Evolutionary conservation across 2,888 invertebrate species (phyloP).

Genomic region (Ophonus ardosiacus): DNA sequence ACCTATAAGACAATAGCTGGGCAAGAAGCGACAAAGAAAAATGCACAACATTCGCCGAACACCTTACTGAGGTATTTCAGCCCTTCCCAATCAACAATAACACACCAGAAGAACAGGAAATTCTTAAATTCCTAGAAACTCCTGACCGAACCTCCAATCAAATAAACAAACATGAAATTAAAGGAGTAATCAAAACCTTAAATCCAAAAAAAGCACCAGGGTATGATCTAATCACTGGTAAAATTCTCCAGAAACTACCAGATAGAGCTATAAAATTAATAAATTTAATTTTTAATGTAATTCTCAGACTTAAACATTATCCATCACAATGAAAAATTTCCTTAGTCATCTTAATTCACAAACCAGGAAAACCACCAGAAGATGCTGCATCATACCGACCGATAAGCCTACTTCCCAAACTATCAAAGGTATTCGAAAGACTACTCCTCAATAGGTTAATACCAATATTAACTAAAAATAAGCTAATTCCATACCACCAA

Average conservation of each 20-base stretch:
- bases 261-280: constrained; percentile 42
- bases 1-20: constrained; percentile 66
- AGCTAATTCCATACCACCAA: too few relatives aligned
- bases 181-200: constrained; percentile 45
- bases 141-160: constrained; percentile 58
- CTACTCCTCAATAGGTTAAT: too few relatives aligned
- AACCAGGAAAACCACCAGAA: constrained; percentile 23
- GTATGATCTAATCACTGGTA: constrained; percentile 67
- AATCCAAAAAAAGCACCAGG: constrained; percentile 66
- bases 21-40: constrained; percentile 65
- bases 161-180: constrained; percentile 34
- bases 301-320: constrained; percentile 66
- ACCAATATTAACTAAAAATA: too few relatives aligned
- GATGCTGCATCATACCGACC: background rate
- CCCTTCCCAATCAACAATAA: too few relatives aligned
- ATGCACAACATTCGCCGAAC: background rate
- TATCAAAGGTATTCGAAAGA: too few relatives aligned
- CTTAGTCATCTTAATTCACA: background rate
- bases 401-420: too few relatives aligned
- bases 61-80: background rate
- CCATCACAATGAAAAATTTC: constrained; percentile 65
- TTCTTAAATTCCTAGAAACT: constrained; percentile 49
- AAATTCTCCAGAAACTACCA: constrained; percentile 66
- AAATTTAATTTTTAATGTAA: constrained; percentile 63
- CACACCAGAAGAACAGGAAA: constrained; percentile 50